phyloP scores from a whole-genome alignment of 2,888 invertebrate genomes.

The Pomacea canaliculata region DNA sequence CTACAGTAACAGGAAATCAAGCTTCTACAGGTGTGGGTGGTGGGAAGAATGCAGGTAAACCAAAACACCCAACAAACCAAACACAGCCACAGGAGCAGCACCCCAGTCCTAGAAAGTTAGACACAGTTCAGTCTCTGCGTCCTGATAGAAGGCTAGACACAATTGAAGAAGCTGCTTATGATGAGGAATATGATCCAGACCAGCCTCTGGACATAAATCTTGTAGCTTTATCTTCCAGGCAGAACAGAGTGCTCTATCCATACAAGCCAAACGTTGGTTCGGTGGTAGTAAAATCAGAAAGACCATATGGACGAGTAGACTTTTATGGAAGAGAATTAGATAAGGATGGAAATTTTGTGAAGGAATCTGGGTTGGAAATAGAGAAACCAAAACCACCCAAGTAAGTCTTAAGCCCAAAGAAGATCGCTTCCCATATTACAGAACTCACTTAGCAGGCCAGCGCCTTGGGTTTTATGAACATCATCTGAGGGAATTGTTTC shows the following conservation, averaged over 20 bases:
- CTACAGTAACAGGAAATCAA: neutral
- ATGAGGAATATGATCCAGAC: constrained; percentile 7
- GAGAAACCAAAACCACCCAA: neutral
- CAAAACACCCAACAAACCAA: neutral
- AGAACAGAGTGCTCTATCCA: neutral
- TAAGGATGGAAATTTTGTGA: neutral
- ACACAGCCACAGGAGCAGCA: neutral
- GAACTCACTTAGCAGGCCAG: constrained; percentile 15
- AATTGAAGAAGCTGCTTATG: constrained; percentile 15
- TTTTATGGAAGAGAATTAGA: constrained; percentile 10
- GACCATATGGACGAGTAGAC: constrained; percentile 12
- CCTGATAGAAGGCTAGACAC: constrained; percentile 14
- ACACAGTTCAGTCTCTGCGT: constrained; percentile 2
- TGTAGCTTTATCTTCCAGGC: neutral
- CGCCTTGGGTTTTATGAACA: constrained; percentile 3
- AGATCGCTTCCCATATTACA: constrained; percentile 17
- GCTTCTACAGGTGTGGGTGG: neutral
- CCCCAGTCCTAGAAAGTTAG: neutral
- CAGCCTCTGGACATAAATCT: constrained; percentile 19
- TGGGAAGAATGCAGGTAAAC: neutral
- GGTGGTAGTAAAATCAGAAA: constrained; percentile 11
- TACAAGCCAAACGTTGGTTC: neutral
- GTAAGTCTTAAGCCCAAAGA: neutral
- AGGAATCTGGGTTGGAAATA: neutral
- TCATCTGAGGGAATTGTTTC: constrained; percentile 2